phyloP scores from a whole-genome alignment of 2,113 vertebrate genomes.

The Notechis scutatus region DNA sequence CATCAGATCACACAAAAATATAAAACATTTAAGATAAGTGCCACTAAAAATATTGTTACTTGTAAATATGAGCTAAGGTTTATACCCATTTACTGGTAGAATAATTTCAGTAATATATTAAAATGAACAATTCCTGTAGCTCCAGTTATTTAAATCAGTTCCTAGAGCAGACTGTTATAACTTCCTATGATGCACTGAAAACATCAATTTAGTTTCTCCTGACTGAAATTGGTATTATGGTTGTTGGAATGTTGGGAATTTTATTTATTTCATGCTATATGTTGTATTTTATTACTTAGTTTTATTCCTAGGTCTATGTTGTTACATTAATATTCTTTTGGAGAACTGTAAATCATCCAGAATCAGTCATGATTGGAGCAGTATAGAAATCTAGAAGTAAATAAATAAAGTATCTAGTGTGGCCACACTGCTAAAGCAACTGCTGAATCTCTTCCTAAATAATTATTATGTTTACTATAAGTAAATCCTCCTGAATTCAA shows the following conservation, averaged over 20 bases:
- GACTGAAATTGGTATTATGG: background rate
- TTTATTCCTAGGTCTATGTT: background rate
- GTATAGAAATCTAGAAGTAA: background rate
- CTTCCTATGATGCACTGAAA: background rate
- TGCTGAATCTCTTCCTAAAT: background rate
- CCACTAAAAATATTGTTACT: background rate
- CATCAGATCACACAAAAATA: background rate
- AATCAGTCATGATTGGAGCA: background rate
- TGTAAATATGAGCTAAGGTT: background rate
- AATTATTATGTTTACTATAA: background rate
- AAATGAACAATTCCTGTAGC: background rate
- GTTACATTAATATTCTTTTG: background rate
- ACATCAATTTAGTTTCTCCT: background rate
- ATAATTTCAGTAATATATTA: accelerated
- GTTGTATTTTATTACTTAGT: background rate
- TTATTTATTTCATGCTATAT: background rate
- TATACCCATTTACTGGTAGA: constrained; percentile 25
- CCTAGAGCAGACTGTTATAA: background rate
- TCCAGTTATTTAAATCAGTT: background rate
- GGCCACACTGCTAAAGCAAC: background rate
- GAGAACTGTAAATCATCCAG: background rate
- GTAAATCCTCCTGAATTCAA: background rate
- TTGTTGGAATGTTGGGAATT: background rate
- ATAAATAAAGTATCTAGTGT: background rate
- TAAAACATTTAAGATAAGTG: background rate